A percentile compares a stretch with the other conserved stretches of the same genome.
phyloP scores from a whole-genome alignment of 2,113 vertebrate genomes.

The Pogona vitticeps region DNA sequence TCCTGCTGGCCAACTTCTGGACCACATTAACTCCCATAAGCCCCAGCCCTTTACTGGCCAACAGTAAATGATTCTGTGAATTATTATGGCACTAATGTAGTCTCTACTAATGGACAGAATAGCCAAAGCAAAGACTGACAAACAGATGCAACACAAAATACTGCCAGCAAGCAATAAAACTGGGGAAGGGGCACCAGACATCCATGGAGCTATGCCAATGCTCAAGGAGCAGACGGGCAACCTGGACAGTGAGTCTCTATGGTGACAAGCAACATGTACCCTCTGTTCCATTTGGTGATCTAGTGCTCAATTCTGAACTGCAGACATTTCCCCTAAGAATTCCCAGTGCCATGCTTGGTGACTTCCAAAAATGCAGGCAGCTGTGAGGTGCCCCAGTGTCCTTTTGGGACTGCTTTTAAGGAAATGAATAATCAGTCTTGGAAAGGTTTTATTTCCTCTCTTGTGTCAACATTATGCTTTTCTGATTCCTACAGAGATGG shows the following conservation, averaged over 20 bases:
- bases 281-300: background rate
- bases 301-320: background rate
- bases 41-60: too few species aligned
- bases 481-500: too few species aligned
- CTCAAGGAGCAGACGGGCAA: background rate
- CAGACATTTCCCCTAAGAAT: background rate
- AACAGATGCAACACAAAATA: background rate
- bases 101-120: background rate
- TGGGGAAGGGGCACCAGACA: background rate
- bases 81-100: background rate
- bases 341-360: background rate
- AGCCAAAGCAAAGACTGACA: background rate
- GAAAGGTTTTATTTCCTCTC: too few species aligned
- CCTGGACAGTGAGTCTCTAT: background rate
- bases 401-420: too few species aligned
- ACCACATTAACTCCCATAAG: too few species aligned
- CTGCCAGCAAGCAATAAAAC: background rate
- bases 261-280: too few species aligned
- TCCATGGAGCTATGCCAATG: background rate
- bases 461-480: too few species aligned
- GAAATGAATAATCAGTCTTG: too few species aligned
- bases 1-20: too few species aligned
- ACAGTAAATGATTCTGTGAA: background rate
- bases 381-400: background rate
- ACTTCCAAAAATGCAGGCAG: background rate